Base-by-base conservation (phyloP, 1,140 invertebrate species). In the Leptoteleia sp. region DNA sequence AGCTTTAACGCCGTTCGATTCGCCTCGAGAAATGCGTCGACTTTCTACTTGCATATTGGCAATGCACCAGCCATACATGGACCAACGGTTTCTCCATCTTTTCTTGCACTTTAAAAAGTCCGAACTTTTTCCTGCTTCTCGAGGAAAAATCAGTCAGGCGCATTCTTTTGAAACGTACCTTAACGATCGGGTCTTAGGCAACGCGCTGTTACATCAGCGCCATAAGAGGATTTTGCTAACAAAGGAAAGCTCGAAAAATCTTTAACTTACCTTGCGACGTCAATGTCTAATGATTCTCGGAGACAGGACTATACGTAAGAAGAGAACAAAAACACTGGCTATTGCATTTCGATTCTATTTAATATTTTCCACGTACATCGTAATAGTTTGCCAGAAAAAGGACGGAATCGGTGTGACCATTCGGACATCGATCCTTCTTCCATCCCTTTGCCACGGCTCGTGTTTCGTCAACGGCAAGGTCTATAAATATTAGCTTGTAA, bases 291-390 rank as follows among this genome's bases (percentile, higher is more conserved):
- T 42, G 27, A 52, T 54, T 50, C 27, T 47, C 1, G 19, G 12
- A 59, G 42, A 13, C 11, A 22, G 16, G 38, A 15, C 0, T 35
- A 40, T 47, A 16, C 3, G 42, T 68, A 42, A 57, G 25, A 47
- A 71, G n/a, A 40, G 12, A 35, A 62, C 22, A n/a, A n/a, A 57
- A 71, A 72, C 27, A 64, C 40, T 57, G 13, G 15, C 0, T 22
- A 37, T 48, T 64, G 33, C 43, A 72, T 80, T 80, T 72, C 54
- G 55, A 72, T 37, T 76, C 65, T 76, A 72, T 80, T 80, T 76
- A 80, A 80, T 80, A 48, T 55, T 76, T 76, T 80, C 40, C 71
- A 71, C 78, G 62, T 80, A 80, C 72, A 80, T 80, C 54, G 43
- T 76, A 72, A 72, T 72, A 65, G 42, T 75, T 59, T 52, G 64